Percentiles rank a stretch among this genome's conserved stretches.
Conservation (phyloP, 2,888 invertebrate species). For the Ctena decussata region DNA sequence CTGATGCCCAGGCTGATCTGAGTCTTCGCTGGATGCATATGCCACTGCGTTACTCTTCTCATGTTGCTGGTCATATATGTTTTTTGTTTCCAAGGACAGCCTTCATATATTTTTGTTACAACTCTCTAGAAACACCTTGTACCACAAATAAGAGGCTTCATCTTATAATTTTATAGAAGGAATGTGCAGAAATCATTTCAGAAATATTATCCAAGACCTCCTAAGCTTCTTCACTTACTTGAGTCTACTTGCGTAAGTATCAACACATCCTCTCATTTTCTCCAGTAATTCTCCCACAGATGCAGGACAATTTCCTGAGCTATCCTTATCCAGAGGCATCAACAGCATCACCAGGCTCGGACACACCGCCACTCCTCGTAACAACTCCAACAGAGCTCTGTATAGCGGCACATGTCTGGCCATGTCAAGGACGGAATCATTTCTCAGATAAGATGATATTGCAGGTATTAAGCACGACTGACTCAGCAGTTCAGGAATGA, state of each 20-base stretch:
- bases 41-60: no score
- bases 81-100: no score
- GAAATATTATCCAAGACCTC: no score
- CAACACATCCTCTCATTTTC: constrained; percentile 96
- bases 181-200: no score
- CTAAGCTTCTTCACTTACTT: constrained; percentile 78
- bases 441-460: constrained; percentile 95
- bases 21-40: no score
- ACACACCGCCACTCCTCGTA: constrained; percentile 91
- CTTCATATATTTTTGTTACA: no score
- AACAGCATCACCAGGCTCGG: constrained; percentile 89
- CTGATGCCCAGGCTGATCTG: no score
- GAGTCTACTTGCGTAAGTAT: constrained; percentile 92
- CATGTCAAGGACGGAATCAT: constrained; percentile 98
- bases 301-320: constrained; percentile 85
- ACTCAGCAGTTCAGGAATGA: constrained; percentile 92
- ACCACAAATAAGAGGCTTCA: no score
- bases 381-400: constrained; percentile 92
- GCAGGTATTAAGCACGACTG: constrained; percentile 95
- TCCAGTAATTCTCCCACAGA: constrained; percentile 93
- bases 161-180: no score
- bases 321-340: constrained; percentile 88
- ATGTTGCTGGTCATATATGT: no score
- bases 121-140: no score
- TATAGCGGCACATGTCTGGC: constrained; percentile 98